Evolutionary conservation across 1,140 invertebrate genomes (phyloP).

Genomic region (Drosophila ananassae): DNA sequence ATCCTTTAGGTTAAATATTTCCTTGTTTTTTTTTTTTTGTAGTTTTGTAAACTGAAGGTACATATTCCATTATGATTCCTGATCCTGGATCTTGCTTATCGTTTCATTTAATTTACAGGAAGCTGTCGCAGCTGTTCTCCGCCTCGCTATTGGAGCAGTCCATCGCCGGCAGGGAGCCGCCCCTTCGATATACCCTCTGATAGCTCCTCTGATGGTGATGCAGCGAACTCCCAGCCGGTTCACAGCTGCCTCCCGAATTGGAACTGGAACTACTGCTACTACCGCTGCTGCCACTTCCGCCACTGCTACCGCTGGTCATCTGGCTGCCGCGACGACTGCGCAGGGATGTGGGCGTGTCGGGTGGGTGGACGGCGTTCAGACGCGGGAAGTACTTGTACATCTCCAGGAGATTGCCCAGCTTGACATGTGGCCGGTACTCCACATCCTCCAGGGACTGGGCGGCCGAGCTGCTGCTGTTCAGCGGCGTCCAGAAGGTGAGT

Average conservation of each 20-base stretch:
- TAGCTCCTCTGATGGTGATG: constrained; percentile 9
- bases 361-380: constrained; percentile 35
- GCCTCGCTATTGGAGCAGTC: constrained; percentile 77
- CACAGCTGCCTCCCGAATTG: constrained; percentile 22
- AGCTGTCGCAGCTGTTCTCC: constrained; percentile 82
- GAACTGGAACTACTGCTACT: constrained; percentile 20
- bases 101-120: constrained; percentile 43
- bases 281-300: constrained; percentile 12
- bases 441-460: constrained; percentile 65
- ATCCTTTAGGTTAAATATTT: constrained; percentile 18
- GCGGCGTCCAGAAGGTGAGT: constrained; percentile 91
- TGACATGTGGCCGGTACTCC: constrained; percentile 66
- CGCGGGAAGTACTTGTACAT: constrained; percentile 78
- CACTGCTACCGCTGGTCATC: constrained; percentile 29
- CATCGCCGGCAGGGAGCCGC: constrained; percentile 71
- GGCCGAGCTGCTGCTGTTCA: constrained; percentile 70
- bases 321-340: constrained; percentile 63
- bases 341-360: constrained; percentile 15
- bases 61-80: constrained; percentile 54
- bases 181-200: constrained; percentile 59
- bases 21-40: background rate
- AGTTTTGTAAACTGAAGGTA: constrained; percentile 81
- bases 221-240: constrained; percentile 1
- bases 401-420: constrained; percentile 72
- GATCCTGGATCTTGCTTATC: constrained; percentile 8